Conservation (phyloP, 2,797 vertebrate species). For the Aotus griseimembra region DNA sequence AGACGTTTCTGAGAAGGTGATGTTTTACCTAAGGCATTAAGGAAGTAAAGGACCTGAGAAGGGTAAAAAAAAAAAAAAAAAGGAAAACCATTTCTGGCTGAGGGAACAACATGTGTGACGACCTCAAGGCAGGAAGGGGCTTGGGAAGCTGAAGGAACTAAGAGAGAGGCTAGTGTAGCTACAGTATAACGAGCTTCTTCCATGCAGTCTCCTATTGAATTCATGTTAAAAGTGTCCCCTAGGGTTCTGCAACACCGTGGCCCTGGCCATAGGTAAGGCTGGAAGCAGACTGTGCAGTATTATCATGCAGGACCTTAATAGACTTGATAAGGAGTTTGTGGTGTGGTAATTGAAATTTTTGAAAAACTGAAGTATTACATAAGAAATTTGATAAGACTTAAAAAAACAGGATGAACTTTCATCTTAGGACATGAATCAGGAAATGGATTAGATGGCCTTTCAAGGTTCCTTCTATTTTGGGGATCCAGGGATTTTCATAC, state of each 20-base stretch:
- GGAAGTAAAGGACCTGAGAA: not conserved
- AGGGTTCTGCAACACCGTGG: not conserved
- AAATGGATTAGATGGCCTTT: not conserved
- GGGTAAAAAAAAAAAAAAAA: not conserved
- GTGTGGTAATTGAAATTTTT: not conserved
- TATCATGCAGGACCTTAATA: not conserved
- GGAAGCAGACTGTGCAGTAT: not conserved
- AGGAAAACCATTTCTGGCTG: not conserved
- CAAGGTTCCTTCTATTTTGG: slow-evolving; percentile 35
- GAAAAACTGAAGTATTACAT: not conserved
- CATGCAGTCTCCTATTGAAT: not conserved
- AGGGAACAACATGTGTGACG: not conserved
- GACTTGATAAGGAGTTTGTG: not conserved
- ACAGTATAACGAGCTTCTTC: not conserved
- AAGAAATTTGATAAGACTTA: not conserved
- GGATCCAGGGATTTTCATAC: not conserved
- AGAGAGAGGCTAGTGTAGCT: not conserved
- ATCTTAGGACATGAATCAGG: not conserved
- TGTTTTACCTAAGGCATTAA: not conserved
- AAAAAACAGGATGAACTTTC: not conserved
- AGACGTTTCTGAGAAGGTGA: not conserved
- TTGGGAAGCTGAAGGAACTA: not conserved
- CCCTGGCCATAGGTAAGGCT: not conserved
- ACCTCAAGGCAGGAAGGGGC: not conserved
- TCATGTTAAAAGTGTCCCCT: not conserved